Evolutionary conservation across 2,888 invertebrate species (phyloP).

Genomic region (Nomada flava): DNA sequence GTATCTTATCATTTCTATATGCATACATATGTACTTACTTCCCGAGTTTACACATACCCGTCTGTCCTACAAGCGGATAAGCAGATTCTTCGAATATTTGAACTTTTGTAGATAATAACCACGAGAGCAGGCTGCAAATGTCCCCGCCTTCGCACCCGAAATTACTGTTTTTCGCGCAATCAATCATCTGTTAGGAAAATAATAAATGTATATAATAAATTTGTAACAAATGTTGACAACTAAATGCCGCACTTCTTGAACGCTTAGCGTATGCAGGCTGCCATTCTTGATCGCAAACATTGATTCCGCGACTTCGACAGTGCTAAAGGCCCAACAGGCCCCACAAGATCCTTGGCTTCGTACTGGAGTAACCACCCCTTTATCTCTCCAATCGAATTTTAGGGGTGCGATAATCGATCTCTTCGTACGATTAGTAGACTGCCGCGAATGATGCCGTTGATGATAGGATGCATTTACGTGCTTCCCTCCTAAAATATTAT

Average conservation of each 20-base stretch:
- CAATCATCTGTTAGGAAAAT: conserved; percentile 88
- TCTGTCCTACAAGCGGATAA: conserved; percentile 88
- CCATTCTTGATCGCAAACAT: conserved; percentile 90
- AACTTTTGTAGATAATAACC: conserved; percentile 87
- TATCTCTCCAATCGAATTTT: conserved; percentile 87
- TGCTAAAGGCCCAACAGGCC: conserved; percentile 95
- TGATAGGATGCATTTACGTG: conserved; percentile 73
- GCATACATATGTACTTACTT: conserved; percentile 75
- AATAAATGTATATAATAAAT: background rate
- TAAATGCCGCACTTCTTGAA: conserved; percentile 87
- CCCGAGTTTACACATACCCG: conserved; percentile 84
- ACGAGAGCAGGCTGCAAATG: conserved; percentile 91
- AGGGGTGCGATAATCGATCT: conserved; percentile 71
- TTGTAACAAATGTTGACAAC: background rate
- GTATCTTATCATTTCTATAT: background rate
- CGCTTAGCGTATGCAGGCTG: conserved; percentile 87
- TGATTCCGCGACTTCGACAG: conserved; percentile 90
- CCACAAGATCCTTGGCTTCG: conserved; percentile 91
- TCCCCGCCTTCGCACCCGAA: conserved; percentile 93
- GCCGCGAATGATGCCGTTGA: conserved; percentile 61
- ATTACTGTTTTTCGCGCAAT: conserved; percentile 91
- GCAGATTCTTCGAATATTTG: conserved; percentile 86
- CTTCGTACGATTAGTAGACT: conserved; percentile 59
- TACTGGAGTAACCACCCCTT: conserved; percentile 88
- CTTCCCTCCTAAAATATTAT: conserved; percentile 61